Conservation (phyloP, 1,140 invertebrate genomes). For the Ceratina calcarata region DNA sequence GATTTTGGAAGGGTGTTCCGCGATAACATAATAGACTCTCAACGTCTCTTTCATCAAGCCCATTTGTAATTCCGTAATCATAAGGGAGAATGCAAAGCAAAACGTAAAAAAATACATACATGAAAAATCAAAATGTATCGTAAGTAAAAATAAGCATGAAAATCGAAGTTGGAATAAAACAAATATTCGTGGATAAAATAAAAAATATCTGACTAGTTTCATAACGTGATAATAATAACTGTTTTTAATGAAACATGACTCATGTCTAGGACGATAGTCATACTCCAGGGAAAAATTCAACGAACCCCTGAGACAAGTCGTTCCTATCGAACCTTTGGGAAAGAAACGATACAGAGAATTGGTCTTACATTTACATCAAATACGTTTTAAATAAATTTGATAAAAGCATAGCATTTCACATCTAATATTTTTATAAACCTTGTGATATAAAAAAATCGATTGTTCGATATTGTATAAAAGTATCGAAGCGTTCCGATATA, state of each 20-base stretch:
- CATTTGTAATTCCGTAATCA: slow-evolving; percentile 12
- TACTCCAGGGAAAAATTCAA: slow-evolving; percentile 39
- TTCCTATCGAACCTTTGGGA: neutral
- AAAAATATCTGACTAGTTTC: neutral
- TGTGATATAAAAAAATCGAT: no score
- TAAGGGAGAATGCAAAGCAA: neutral
- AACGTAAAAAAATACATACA: neutral
- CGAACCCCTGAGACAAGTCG: slow-evolving; percentile 13
- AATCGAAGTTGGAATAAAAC: no score
- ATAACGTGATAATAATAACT: neutral
- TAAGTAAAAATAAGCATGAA: neutral
- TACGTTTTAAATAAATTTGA: neutral
- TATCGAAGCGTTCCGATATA: neutral
- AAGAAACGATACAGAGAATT: slow-evolving; percentile 39
- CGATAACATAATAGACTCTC: slow-evolving; percentile 29
- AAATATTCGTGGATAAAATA: neutral
- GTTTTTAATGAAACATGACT: slow-evolving; percentile 20
- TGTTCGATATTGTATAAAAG: neutral
- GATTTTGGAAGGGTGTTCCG: slow-evolving; percentile 17
- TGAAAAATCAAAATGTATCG: neutral
- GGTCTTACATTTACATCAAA: slow-evolving; percentile 19
- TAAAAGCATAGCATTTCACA: no score
- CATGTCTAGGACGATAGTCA: slow-evolving; percentile 26
- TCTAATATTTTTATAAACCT: no score
- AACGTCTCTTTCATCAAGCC: slow-evolving; percentile 13